Evolutionary conservation across 2,888 invertebrate species (phyloP), one percentile per base, ranked within the genome.

Genomic region (Erebia aethiops): DNA sequence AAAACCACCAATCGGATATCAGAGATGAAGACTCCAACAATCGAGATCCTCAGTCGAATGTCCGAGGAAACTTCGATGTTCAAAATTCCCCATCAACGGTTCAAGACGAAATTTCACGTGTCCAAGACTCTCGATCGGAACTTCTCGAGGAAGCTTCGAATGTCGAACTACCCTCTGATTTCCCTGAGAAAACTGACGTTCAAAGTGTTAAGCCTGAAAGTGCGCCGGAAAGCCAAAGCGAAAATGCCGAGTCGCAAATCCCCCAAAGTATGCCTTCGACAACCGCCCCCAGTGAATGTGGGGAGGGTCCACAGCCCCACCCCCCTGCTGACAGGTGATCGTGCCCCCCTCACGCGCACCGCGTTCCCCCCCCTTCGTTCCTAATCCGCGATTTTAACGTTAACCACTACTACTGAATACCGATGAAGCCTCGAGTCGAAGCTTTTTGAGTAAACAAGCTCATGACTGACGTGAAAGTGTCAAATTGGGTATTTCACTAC

Each of bases 271-370:
- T 14, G 21, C 8, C 13, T 9, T 46, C 62, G 49, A 5, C 43
- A 10, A 43, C 5, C 4, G 7, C 5, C 18, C 61, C 43, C 14
- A 18, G 18, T 26, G 21, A 7, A 5, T 35, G 35, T 13, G 26
- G 56, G 18, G 60, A 16, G n/a, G 16, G 54, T 49, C 16, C 54
- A n/a, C 16, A 49, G 26, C 21, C 46, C 16, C 52, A n/a, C 54
- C 65, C 56, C 10, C 66, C 66, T 18, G 43, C 66, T 26, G 46
- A 57, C 14, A 66, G 66, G 66, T 66, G 66, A 66, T 66, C 66
- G 56, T 57, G 51, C 41, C 62, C 62, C 63, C 16, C 16, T 56
- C 54, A 61, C 54, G 64, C 49, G 62, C 67, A 69, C 69, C 54
- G 57, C 67, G 70, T 62, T 13, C 62, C 26, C 51, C 7, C 56